phyloP scores from a whole-genome alignment of 2,797 vertebrate genomes.

The Cryptoprocta ferox region DNA sequence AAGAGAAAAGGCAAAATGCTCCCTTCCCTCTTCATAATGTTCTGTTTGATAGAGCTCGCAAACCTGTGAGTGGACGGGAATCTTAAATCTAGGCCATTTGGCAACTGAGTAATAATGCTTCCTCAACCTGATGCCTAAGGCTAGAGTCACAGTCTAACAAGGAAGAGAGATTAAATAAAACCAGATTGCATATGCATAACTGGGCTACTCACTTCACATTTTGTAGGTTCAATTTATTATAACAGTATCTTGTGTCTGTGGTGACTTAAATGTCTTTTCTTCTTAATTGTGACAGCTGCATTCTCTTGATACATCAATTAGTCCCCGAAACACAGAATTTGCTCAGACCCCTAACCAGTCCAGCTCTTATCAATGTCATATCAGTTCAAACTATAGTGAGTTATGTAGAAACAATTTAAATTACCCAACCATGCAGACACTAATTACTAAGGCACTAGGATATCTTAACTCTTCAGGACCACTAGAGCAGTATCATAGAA shows the following conservation, averaged over 20 bases:
- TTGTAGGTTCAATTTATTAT: background rate
- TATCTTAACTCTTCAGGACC: background rate
- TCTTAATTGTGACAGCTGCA: constrained; percentile 26
- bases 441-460: background rate
- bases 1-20: constrained; percentile 4
- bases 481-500: background rate
- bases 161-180: constrained; percentile 10
- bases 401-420: constrained; percentile 23
- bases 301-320: constrained; percentile 41
- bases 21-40: background rate
- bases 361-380: constrained; percentile 9
- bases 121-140: background rate
- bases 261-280: constrained; percentile 42
- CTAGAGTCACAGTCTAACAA: constrained; percentile 11
- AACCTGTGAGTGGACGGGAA: background rate
- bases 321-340: constrained; percentile 16
- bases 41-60: constrained; percentile 7
- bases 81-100: constrained; percentile 52
- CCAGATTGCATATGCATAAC: background rate
- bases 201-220: background rate
- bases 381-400: constrained; percentile 4
- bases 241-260: background rate
- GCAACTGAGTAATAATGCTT: background rate
- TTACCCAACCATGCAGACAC: background rate
- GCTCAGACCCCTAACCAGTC: background rate